Conservation (phyloP, 2,888 invertebrate species). For the Aphidius colemani region DNA sequence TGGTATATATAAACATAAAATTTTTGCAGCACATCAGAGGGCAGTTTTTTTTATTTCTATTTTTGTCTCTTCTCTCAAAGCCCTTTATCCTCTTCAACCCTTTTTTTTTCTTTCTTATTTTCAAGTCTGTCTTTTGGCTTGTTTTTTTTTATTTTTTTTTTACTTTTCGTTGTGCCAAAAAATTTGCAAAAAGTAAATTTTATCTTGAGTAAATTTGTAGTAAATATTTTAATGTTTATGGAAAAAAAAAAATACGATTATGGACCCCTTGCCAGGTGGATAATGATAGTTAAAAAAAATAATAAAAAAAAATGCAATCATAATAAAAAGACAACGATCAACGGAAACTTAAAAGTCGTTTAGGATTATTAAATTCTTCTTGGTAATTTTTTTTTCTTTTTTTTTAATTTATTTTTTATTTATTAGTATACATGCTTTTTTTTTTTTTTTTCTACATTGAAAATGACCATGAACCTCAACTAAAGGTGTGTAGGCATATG, state of each 20-base stretch:
- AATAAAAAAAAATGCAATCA: too few relatives aligned
- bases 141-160: slow-evolving; percentile 23
- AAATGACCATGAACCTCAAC: slow-evolving; percentile 31
- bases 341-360: too few relatives aligned
- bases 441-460: neutral
- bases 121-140: slow-evolving; percentile 7
- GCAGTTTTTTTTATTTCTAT: neutral
- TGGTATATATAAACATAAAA: slow-evolving; percentile 22
- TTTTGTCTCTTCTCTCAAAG: neutral
- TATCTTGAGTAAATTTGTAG: too few relatives aligned
- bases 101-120: slow-evolving; percentile 3
- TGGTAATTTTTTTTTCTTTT: slow-evolving; percentile 18
- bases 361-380: too few relatives aligned
- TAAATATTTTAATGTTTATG: too few relatives aligned
- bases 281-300: too few relatives aligned
- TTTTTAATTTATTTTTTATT: slow-evolving; percentile 6
- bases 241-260: too few relatives aligned
- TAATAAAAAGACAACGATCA: too few relatives aligned
- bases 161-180: neutral
- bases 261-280: too few relatives aligned
- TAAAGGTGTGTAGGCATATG: too few relatives aligned
- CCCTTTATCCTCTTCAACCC: neutral
- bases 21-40: slow-evolving; percentile 22
- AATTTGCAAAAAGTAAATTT: too few relatives aligned
- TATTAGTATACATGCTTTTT: neutral